A percentile compares a stretch with the other conserved stretches of the same genome.
phyloP scores from a whole-genome alignment of 2,888 invertebrate genomes.

The Campoletis raptor region DNA sequence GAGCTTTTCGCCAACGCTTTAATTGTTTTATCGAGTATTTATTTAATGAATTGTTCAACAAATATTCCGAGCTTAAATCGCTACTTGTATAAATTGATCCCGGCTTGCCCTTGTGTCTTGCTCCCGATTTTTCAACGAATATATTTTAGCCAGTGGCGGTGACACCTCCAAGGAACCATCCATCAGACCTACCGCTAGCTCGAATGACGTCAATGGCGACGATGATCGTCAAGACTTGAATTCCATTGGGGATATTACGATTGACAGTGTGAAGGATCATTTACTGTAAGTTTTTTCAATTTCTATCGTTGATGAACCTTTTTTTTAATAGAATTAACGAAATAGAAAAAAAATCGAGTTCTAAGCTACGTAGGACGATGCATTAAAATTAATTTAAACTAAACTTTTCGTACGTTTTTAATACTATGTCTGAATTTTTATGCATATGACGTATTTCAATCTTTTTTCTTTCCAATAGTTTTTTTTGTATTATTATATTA shows the following conservation, averaged over 20 bases:
- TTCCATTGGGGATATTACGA: conserved; percentile 94
- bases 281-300: conserved; percentile 84
- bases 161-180: conserved; percentile 81
- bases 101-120: conserved; percentile 2
- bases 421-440: background rate
- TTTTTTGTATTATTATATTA: background rate
- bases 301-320: background rate
- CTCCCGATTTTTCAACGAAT: conserved; percentile 69
- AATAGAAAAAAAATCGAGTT: background rate
- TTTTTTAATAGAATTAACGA: background rate
- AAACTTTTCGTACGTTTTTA: background rate
- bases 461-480: too few relatives aligned
- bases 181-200: conserved; percentile 80
- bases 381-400: background rate
- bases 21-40: conserved; percentile 37
- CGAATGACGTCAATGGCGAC: conserved; percentile 85
- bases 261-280: conserved; percentile 97
- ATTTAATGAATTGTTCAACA: background rate
- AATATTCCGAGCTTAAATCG: conserved; percentile 20
- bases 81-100: background rate
- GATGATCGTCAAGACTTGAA: conserved; percentile 86
- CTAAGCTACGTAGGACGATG: background rate
- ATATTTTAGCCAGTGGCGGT: conserved; percentile 81
- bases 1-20: conserved; percentile 59
- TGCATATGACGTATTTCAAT: too few relatives aligned